Evolutionary conservation across 2,888 invertebrate species (phyloP), one percentile per base, ranked within the genome.

Genomic region (Andricus quercusramuli): DNA sequence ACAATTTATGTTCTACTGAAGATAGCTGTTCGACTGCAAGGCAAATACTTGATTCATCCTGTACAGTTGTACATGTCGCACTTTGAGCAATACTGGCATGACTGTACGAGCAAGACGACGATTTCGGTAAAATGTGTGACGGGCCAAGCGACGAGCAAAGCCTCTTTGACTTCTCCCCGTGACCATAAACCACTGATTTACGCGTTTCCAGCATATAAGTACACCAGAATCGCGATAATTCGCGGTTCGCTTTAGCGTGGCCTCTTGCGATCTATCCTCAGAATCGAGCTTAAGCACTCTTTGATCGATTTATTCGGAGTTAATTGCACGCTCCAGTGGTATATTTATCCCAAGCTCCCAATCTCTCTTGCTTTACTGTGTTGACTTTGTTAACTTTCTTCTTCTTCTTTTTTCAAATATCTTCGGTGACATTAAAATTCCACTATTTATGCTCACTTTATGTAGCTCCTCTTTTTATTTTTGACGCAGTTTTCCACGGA

Each of bases 51-150:
- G 81, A 79, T 74, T 82, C 81, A 80, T 80, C 81, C 76, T 78
- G 82, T 79, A 77, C 68, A 81, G 78, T 77, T 78, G 78, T 56
- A 83, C 82, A 81, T 37, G 41, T 67, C 32, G 81, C 77, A 74
- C 76, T 78, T 80, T 82, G 81, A 84, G 81, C 79, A 83, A 80
- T 81, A 78, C 65, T 80, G 80, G 79, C 82, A 78, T 83, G 85
- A 83, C 83, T 81, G 81, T 81, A 81, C 80, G 80, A 78, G 81
- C 81, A 82, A 84, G 78, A 84, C 83, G 88, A 86, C 87, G 87
- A 88, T 90, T 90, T 90, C 87, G 86, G 88, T 90, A 90, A 90
- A 90, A 90, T 90, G 90, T 90, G 90, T 89, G 90, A 90, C 89
- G 88, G 86, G 85, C 86, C 84, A 85, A 87, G 88, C 87, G 87